phyloP scores from a whole-genome alignment of 1,140 invertebrate species.

The Hyposmocoma kahamanoa region DNA sequence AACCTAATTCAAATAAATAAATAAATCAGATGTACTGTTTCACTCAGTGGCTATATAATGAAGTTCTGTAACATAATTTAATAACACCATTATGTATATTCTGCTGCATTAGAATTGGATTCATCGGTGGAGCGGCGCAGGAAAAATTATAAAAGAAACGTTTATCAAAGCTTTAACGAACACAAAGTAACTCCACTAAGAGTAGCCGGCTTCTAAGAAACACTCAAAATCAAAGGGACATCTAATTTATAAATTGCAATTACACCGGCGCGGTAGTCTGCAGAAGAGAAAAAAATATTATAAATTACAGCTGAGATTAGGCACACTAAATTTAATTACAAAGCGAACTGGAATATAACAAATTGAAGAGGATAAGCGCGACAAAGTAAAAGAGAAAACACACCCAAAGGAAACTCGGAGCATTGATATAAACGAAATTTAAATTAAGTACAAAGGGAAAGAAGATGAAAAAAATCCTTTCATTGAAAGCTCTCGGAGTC shows the following conservation, averaged over 20 bases:
- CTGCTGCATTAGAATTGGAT: too few species aligned
- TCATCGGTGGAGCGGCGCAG: too few species aligned
- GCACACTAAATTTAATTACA: slow-evolving; percentile 72
- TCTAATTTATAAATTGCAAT: slow-evolving; percentile 69
- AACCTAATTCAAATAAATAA: too few species aligned
- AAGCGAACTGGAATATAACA: slow-evolving; percentile 67
- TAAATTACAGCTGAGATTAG: slow-evolving; percentile 61
- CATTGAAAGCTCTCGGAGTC: slow-evolving; percentile 69
- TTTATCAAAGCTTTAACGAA: too few species aligned
- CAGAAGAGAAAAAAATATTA: slow-evolving; percentile 38
- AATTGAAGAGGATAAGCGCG: slow-evolving; percentile 70
- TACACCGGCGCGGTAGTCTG: slow-evolving; percentile 50
- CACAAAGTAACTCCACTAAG: slow-evolving; percentile 29
- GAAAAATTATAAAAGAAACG: not conserved
- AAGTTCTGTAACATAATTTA: too few species aligned
- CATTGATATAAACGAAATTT: slow-evolving; percentile 74
- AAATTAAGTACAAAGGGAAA: slow-evolving; percentile 74
- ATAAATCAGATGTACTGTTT: too few species aligned
- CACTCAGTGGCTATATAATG: too few species aligned
- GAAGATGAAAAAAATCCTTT: slow-evolving; percentile 72
- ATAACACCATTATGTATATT: too few species aligned
- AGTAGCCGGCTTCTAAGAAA: slow-evolving; percentile 33
- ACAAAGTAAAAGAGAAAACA: slow-evolving; percentile 72
- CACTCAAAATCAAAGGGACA: slow-evolving; percentile 48
- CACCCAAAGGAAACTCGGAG: slow-evolving; percentile 66